Conservation (phyloP, 2,888 invertebrate species). For the Sesia bembeciformis region DNA sequence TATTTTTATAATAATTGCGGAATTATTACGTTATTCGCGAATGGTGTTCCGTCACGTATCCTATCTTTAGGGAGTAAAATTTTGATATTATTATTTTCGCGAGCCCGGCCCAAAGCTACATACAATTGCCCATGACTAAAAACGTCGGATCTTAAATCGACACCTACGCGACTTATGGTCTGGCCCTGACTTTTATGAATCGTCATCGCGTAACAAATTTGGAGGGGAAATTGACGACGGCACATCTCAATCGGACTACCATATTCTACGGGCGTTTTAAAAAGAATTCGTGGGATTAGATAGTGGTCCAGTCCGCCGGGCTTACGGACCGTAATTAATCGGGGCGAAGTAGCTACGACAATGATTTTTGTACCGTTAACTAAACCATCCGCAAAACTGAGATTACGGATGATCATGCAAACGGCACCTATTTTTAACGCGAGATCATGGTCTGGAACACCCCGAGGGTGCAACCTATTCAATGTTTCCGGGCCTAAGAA, state of each 20-base stretch:
- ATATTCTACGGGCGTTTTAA: not conserved
- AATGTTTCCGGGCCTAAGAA: not conserved
- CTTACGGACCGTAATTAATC: slow-evolving; percentile 5
- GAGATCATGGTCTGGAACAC: slow-evolving; percentile 1
- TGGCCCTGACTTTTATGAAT: slow-evolving; percentile 9
- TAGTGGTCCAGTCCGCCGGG: slow-evolving; percentile 1
- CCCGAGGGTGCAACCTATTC: not conserved
- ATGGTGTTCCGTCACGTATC: not conserved
- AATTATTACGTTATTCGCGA: not conserved
- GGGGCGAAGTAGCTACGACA: slow-evolving; percentile 3
- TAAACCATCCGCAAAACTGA: slow-evolving; percentile 7
- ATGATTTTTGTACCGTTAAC: slow-evolving; percentile 9
- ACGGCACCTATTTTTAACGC: slow-evolving; percentile 4
- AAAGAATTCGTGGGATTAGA: slow-evolving; percentile 6
- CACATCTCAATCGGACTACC: slow-evolving; percentile 1
- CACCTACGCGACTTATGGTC: slow-evolving; percentile 6
- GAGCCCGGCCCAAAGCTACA: slow-evolving; percentile 3
- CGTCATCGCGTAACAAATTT: slow-evolving; percentile 8
- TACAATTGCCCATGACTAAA: slow-evolving; percentile 6
- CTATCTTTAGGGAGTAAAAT: not conserved
- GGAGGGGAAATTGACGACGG: slow-evolving; percentile 7
- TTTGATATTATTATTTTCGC: not conserved
- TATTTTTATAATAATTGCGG: not conserved
- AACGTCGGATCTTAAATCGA: slow-evolving; percentile 6
- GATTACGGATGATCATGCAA: slow-evolving; percentile 7